These are phyloP conservation scores for Lochmaea crataegi DNA, from an alignment of 2,888 invertebrate species.

Conservation along the genomic window DNA sequence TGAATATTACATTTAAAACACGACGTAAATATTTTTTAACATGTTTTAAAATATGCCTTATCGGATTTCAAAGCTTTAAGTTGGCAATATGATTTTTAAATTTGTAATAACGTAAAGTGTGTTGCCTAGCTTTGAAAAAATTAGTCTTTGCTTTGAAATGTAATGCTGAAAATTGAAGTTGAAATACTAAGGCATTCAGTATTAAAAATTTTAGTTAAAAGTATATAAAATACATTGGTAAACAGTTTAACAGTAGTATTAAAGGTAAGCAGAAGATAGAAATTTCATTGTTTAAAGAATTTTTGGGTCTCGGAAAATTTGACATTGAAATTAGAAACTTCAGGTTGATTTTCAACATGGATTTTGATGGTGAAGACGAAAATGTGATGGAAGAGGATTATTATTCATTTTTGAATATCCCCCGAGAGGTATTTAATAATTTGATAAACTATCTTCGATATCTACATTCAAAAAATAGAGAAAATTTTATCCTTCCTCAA, in stretches of 20 bases:
- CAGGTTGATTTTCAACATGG: slow-evolving; percentile 65
- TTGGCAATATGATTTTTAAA: slow-evolving; percentile 1
- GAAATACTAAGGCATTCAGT: not conserved
- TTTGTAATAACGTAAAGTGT: slow-evolving; percentile 1
- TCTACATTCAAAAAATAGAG: slow-evolving; percentile 7
- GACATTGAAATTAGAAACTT: slow-evolving; percentile 32
- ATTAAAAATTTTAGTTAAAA: slow-evolving; percentile 21
- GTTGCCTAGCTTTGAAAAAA: slow-evolving; percentile 9
- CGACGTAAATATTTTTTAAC: not conserved
- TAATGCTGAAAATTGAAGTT: slow-evolving; percentile 8
- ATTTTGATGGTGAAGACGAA: slow-evolving; percentile 76
- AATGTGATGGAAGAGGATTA: slow-evolving; percentile 82
- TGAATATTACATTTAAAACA: too few species aligned
- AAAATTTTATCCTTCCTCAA: slow-evolving; percentile 3
- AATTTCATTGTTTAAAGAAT: slow-evolving; percentile 8
- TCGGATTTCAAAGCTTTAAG: not conserved
- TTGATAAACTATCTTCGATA: not conserved
- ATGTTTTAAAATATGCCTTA: not conserved
- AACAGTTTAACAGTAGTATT: not conserved
- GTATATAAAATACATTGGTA: not conserved
- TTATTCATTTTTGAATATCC: slow-evolving; percentile 88
- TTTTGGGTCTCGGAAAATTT: slow-evolving; percentile 5
- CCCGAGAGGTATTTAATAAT: slow-evolving; percentile 75
- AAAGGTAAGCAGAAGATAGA: not conserved
- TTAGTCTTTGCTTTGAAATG: slow-evolving; percentile 8